Base-by-base conservation (phyloP, 1,140 invertebrate species). In the Panulirus ornatus region DNA sequence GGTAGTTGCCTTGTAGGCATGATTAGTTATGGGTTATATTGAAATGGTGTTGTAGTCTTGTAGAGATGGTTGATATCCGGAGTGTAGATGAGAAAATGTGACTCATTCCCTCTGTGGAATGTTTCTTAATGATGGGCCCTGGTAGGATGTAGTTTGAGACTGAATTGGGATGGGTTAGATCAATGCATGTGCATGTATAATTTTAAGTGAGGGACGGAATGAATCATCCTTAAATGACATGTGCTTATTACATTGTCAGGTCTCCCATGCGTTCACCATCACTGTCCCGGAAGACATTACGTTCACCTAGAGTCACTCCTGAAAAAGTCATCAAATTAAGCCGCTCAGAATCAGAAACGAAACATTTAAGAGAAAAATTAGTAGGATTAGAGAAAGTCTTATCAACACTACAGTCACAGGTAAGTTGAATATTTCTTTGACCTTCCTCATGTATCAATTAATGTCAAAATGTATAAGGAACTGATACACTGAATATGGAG, bases 181-280 rank as follows among this genome's bases (percentile, higher is more conserved):
- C n/a, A n/a, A n/a, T n/a, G n/a, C n/a, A n/a, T n/a, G n/a, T n/a
- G n/a, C n/a, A n/a, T n/a, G n/a, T n/a, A n/a, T n/a, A n/a, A n/a
- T n/a, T n/a, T n/a, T n/a, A n/a, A 2, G 27, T 63, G 6, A 63
- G 8, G 58, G 58, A 63, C 19, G 58, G 58, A 63, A 6, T 36
- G 30, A 11, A 76, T 3, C 30, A 63, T 76, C 38, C 22, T 76
- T 38, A 38, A 0, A 76, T 9, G 22, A 38, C 14, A 76, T 14
- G 9, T 36, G 27, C 22, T 63, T 30, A 76, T 76, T 40, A 22
- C 14, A 76, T 42, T 19, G 16, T 16, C 71, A 91, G 90, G 36
- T 91, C 90, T 30, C 90, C 90, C 63, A 30, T 91, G 66, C 58
- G 90, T 40, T 91, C 90, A 2, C 90, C 90, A 14, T 85, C 90